Percentiles rank a stretch among this genome's conserved stretches.
These are phyloP conservation scores for Cryptus armator DNA, from an alignment of 2,888 invertebrate species.

Conservation along the genomic window DNA sequence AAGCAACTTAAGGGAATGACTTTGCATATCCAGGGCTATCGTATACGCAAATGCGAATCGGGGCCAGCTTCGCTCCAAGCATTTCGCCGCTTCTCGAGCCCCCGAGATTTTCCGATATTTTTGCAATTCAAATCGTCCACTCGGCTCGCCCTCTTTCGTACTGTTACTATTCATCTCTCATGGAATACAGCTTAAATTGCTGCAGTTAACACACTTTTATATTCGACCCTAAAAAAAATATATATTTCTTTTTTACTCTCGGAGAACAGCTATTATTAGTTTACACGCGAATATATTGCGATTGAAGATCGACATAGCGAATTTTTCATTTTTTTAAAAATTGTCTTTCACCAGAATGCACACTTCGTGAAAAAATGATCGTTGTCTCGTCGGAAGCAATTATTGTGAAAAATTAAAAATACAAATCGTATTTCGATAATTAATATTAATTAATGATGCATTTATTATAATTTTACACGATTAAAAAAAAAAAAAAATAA, in stretches of 20 bases:
- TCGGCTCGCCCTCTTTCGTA: slow-evolving; percentile 11
- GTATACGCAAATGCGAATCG: slow-evolving; percentile 39
- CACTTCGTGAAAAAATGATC: neutral
- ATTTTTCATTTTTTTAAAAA: neutral
- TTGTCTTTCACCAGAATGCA: neutral
- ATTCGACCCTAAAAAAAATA: slow-evolving; percentile 1
- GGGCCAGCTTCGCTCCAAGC: neutral
- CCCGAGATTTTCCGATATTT: slow-evolving; percentile 53
- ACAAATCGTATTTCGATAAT: no score
- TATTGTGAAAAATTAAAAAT: no score
- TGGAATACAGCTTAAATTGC: slow-evolving; percentile 35
- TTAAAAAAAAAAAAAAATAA: no score
- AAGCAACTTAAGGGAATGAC: slow-evolving; percentile 43
- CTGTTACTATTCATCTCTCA: slow-evolving; percentile 32
- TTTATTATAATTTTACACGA: no score
- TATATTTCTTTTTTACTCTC: neutral
- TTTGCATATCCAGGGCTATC: slow-evolving; percentile 45
- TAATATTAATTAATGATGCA: no score
- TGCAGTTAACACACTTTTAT: slow-evolving; percentile 38
- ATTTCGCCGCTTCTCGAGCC: slow-evolving; percentile 24
- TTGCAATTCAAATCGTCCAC: slow-evolving; percentile 40
- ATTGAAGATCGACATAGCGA: neutral
- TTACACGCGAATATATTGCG: neutral
- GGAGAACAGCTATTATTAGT: slow-evolving; percentile 2
- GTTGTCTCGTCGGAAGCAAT: no score